Conservation (phyloP, 2,888 invertebrate species). For the Limnephilus lunatus region DNA sequence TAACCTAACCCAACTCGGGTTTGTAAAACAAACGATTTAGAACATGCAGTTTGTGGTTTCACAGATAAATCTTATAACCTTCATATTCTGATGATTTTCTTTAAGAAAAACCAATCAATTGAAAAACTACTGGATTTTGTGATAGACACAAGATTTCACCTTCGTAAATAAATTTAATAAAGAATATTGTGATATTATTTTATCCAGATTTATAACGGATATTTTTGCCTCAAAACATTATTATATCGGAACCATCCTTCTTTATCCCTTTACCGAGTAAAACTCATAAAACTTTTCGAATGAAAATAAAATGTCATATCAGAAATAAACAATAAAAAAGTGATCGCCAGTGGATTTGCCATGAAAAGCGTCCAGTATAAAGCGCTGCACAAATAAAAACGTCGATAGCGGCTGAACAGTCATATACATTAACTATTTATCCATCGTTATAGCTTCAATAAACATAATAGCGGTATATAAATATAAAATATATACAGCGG, state of each 20-base stretch:
- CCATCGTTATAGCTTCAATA: constrained; percentile 62
- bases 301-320: constrained; percentile 50
- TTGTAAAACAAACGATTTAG: not conserved
- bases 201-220: not conserved
- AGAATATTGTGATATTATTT: not conserved
- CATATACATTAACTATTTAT: constrained; percentile 65
- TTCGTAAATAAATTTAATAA: not conserved
- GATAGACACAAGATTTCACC: constrained; percentile 3
- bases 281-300: constrained; percentile 40
- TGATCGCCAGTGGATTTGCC: constrained; percentile 46
- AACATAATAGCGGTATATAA: constrained; percentile 63
- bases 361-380: constrained; percentile 58
- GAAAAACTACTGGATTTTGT: not conserved
- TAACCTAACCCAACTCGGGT: not conserved
- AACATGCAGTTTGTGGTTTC: not conserved
- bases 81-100: not conserved
- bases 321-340: constrained; percentile 40
- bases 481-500: constrained; percentile 53
- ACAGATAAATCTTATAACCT: not conserved
- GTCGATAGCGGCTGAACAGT: constrained; percentile 60
- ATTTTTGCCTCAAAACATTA: not conserved
- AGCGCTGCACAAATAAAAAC: constrained; percentile 58
- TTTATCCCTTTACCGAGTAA: constrained; percentile 2
- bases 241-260: not conserved
- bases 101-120: not conserved